These are phyloP conservation scores for Pollimyrus isidori DNA, from an alignment of 2,113 vertebrate species.

Conservation along the genomic window DNA sequence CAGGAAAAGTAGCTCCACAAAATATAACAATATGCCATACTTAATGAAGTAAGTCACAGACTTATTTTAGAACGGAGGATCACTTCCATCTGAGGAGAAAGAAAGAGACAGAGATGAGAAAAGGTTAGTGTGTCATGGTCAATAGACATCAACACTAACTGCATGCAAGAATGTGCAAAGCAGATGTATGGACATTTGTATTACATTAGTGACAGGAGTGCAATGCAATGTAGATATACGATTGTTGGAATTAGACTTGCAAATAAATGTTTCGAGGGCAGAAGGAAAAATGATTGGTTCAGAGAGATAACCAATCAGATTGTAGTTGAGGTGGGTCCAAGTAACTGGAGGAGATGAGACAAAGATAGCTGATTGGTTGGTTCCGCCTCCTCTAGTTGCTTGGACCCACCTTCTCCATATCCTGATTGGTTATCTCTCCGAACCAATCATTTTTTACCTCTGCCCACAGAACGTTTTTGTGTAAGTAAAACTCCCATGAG, in stretches of 20 bases:
- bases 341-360: neutral
- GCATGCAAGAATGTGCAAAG: neutral
- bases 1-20: constrained; percentile 33
- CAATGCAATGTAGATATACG: neutral
- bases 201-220: neutral
- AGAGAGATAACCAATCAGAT: neutral
- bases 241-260: neutral
- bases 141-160: neutral
- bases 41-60: constrained; percentile 61
- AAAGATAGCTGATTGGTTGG: neutral
- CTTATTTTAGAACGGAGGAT: constrained; percentile 63
- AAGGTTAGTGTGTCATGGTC: neutral
- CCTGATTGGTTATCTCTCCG: neutral
- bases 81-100: constrained; percentile 51
- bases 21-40: constrained; percentile 67
- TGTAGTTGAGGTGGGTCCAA: neutral
- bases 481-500: neutral
- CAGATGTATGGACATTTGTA: neutral
- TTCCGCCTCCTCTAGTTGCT: neutral
- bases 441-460: neutral
- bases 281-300: neutral
- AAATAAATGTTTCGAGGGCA: neutral
- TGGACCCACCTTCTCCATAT: neutral
- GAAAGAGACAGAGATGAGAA: neutral
- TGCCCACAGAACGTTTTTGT: neutral